These are phyloP conservation scores for Trissolcus basalis DNA, from an alignment of 1,140 invertebrate species.

Conservation along the genomic window DNA sequence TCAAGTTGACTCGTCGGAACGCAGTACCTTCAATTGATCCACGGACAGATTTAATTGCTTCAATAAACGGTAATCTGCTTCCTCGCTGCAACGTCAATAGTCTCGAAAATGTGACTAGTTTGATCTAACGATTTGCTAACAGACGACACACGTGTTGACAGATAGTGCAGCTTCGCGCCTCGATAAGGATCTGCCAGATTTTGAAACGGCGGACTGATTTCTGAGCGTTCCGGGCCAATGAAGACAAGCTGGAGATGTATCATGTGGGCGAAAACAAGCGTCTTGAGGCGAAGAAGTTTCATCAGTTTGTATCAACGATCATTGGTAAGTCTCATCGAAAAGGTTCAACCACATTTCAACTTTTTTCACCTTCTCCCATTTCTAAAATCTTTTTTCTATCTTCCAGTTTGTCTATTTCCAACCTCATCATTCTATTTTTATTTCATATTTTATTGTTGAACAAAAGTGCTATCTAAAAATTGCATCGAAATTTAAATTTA, in stretches of 20 bases:
- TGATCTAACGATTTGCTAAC: conserved; percentile 36
- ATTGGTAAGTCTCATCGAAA: conserved; percentile 66
- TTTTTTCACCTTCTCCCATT: background rate
- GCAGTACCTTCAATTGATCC: conserved; percentile 41
- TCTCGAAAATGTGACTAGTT: conserved; percentile 20
- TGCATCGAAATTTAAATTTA: too few species aligned
- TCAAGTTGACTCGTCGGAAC: conserved; percentile 3
- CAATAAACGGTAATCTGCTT: conserved; percentile 39
- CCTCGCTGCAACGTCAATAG: conserved; percentile 18
- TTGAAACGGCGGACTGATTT: background rate
- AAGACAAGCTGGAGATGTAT: conserved; percentile 31
- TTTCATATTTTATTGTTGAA: too few species aligned
- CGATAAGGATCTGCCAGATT: conserved; percentile 16
- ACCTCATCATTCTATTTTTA: too few species aligned
- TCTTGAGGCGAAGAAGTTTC: conserved; percentile 57
- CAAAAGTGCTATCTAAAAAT: too few species aligned
- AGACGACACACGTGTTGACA: conserved; percentile 8
- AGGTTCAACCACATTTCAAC: too few species aligned
- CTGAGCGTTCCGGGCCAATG: conserved; percentile 29
- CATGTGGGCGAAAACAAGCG: conserved; percentile 4
- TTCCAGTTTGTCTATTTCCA: too few species aligned
- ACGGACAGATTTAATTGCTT: conserved; percentile 37
- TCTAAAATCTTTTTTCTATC: conserved; percentile 5
- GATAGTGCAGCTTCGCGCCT: conserved; percentile 6
- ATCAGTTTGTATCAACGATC: conserved; percentile 61